Base-by-base conservation (phyloP, 2,888 invertebrate species). In the Meandrusa payeni region DNA sequence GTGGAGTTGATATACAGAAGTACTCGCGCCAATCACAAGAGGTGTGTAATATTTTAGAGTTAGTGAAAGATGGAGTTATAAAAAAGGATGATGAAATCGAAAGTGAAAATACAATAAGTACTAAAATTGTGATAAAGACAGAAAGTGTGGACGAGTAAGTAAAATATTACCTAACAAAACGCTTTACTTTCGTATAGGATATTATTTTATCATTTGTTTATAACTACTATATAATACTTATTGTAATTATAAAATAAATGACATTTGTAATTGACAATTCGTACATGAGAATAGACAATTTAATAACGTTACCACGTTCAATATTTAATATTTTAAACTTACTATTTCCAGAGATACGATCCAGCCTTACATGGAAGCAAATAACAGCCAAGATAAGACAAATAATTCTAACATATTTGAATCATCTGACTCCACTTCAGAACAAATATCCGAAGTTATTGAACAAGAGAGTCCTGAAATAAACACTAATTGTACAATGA, bases 71-170 rank as follows among this genome's bases (percentile, higher is more conserved):
- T 54, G 80, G 76, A 41, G 67, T 69, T 12, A 26, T 78, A 12
- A 70, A 60, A 38, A 57, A 31, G 13, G 58, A 58, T 45, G 56
- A 56, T 20, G 77, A 77, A 49, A 68, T 57, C 54, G 45, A 66
- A 17, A 76, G 73, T 51, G 77, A 77, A 37, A 62, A 71, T 6
- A 51, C 63, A 31, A 57, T 79, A 9, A 64, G 66, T 13, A 62
- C 78, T 48, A 75, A 81, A 51, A 58, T 85, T 42, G 82, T 79
- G 55, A 72, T 87, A 56, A 87, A 87, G 49, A 59, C 85, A n/a
- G 86, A 87, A 62, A 64, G 66, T 24, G 63, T 86, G 51, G 86
- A 87, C 52, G 86, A 85, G 86, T 87, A 63, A 81, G 86, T 76
- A 50, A 28, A 19, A n/a, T n/a, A n/a, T n/a, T n/a, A n/a, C n/a